phyloP scores from a whole-genome alignment of 2,888 invertebrate species.

The Molorchus minor region DNA sequence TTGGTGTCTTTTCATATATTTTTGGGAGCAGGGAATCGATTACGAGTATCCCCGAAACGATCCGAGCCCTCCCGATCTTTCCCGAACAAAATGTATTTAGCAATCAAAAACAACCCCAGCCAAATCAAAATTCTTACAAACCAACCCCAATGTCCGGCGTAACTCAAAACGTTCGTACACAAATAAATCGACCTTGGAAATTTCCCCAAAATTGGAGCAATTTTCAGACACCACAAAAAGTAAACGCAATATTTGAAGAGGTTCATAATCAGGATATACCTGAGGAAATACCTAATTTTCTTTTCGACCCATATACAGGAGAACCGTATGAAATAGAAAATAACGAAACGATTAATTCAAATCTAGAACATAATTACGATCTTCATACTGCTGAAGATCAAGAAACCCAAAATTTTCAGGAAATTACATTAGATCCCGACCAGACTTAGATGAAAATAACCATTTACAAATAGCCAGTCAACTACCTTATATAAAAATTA shows the following conservation, averaged over 20 bases:
- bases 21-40: no score
- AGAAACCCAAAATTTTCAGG: background rate
- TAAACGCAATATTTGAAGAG: background rate
- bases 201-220: background rate
- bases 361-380: background rate
- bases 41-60: no score
- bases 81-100: no score
- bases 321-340: background rate
- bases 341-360: background rate
- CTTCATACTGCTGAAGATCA: background rate
- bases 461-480: background rate
- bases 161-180: no score
- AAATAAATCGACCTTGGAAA: background rate
- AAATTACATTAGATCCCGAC: background rate
- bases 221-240: background rate
- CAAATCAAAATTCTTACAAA: no score
- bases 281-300: background rate
- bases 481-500: background rate
- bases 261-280: background rate
- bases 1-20: no score
- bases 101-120: no score
- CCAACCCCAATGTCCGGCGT: no score
- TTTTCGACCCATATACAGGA: background rate
- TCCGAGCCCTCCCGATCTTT: no score
- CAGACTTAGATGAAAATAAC: background rate